phyloP scores from a whole-genome alignment of 2,113 vertebrate species.

The Tylochromis polylepis region DNA sequence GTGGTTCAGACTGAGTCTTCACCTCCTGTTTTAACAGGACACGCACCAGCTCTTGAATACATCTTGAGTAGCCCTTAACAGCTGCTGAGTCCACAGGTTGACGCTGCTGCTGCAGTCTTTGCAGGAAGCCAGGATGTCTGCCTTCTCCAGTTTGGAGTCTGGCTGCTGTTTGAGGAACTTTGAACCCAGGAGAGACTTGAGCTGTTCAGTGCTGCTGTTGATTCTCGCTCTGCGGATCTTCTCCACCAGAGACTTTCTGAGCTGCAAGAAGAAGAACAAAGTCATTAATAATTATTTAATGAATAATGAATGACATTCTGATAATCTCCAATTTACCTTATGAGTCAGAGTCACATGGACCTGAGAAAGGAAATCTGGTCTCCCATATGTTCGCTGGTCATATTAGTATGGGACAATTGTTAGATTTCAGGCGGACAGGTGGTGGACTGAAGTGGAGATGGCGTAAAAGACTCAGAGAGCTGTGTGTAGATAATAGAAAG shows the following conservation, averaged over 20 bases:
- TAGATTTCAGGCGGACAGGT: conserved; percentile 18
- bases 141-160: neutral
- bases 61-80: neutral
- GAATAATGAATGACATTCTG: neutral
- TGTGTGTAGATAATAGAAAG: neutral
- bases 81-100: neutral
- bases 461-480: neutral
- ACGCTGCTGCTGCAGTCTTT: conserved; percentile 9
- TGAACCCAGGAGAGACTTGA: neutral
- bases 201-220: neutral
- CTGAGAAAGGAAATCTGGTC: conserved; percentile 16
- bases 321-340: neutral
- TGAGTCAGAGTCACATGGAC: conserved; percentile 44
- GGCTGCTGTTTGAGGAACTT: neutral
- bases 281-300: neutral
- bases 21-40: neutral
- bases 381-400: neutral
- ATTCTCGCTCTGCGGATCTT: neutral
- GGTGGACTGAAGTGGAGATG: neutral
- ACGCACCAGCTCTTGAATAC: neutral
- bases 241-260: conserved; percentile 8
- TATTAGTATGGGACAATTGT: conserved; percentile 7
- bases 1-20: neutral
- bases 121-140: conserved; percentile 29
- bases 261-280: neutral